Evolutionary conservation across 92 coral and sea anemone genomes (phyloP), one percentile per base, ranked within the genome.

Genomic region (Paragorgia papillata): DNA sequence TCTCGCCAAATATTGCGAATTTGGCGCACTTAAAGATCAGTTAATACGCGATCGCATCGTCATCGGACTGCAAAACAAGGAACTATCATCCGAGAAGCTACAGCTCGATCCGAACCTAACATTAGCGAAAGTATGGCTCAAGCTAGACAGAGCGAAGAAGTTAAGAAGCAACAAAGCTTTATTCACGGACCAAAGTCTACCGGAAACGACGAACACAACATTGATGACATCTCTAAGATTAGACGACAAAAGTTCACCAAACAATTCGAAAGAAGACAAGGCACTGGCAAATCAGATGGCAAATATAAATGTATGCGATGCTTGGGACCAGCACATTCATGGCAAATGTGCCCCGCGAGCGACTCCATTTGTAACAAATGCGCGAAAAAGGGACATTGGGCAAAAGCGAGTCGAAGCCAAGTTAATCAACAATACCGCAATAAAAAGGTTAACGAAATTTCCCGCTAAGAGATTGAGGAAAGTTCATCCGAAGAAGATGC

Each of bases 131-230:
- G 70, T 48, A 63, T 22, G 9, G 43, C 17, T 9, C 70, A 63
- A 35, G 46, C 48, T 18, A 63, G 70, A 63, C 70, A 63, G 32
- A 63, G 70, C 70, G 70, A 80, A 59, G 43, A 54, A 34, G 71
- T 80, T 48, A 53, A 73, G 49, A 59, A 62, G 41, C 80, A 82
- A 55, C 85, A 82, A 62, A 59, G 65, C 44, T 66, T 74, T 27
- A 66, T 80, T 39, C 39, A 76, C 29, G 37, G 66, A 37, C 79
- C 62, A 41, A 59, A 18, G 6, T 4, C 20, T 3, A 18, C 20
- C 6, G 27, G 58, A 17, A 18, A 53, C 18, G 4, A 53, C 5
- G 7, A 53, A 53, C 58, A 53, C 18, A 53, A 53, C 18, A 18
- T 53, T 24, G 58, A 53, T 18, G 17, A 53, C 27, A 18, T 53